A percentile compares a stretch with the other conserved stretches of the same genome.
Evolutionary conservation across 2,113 vertebrate species (phyloP).

Genomic region (Cichladusa arquata): DNA sequence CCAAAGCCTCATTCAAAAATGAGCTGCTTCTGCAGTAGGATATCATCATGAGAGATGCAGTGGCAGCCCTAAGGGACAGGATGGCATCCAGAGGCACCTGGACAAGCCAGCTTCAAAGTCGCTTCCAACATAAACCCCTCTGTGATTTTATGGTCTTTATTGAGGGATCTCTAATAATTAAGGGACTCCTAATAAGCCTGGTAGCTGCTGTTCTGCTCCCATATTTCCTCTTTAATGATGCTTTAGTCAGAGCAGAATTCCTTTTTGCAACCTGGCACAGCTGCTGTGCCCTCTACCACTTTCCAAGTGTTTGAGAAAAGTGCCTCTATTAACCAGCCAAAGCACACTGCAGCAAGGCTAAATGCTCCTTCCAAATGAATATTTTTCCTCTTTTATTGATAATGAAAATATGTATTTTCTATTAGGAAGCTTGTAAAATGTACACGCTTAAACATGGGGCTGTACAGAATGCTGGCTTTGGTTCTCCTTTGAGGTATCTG

Average conservation of each 20-base stretch:
- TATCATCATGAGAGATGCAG: background rate
- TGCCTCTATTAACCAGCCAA: background rate
- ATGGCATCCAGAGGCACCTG: no score
- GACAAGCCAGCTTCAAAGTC: fast-evolving
- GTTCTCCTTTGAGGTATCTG: background rate
- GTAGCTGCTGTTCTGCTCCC: background rate
- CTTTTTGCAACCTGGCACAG: background rate
- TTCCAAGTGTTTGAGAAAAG: background rate
- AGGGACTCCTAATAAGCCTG: background rate
- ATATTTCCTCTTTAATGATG: background rate
- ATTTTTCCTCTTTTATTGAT: background rate
- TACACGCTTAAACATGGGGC: background rate
- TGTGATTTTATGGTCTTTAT: background rate
- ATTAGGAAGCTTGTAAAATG: background rate
- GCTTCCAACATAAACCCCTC: background rate
- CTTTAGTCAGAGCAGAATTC: background rate
- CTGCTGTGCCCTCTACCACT: background rate
- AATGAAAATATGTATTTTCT: background rate
- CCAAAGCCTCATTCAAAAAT: background rate
- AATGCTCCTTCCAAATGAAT: background rate
- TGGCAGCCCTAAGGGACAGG: background rate
- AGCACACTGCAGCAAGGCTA: background rate
- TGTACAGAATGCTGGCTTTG: background rate
- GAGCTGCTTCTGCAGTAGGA: background rate
- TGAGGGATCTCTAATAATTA: background rate